phyloP scores from a whole-genome alignment of 1,140 invertebrate genomes.

The Yoshiicerus persimilis region DNA sequence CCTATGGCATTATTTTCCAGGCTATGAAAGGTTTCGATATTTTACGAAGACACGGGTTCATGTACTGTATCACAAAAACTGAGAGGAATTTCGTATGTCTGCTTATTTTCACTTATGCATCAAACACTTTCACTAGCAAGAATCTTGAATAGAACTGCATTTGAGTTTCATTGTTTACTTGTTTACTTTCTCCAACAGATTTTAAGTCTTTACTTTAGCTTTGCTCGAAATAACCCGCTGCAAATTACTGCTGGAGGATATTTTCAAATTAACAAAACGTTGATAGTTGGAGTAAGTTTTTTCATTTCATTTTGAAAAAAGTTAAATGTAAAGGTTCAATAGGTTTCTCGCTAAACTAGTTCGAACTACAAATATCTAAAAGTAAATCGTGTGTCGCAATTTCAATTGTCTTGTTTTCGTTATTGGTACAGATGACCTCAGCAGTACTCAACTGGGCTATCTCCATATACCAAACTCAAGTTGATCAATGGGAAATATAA shows the following conservation, averaged over 20 bases:
- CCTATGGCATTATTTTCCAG: background rate
- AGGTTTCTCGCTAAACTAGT: background rate
- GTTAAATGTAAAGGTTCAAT: background rate
- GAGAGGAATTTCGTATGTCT: slow-evolving; percentile 39
- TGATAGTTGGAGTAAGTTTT: background rate
- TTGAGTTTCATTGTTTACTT: background rate
- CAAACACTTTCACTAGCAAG: too few relatives aligned
- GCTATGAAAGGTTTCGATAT: slow-evolving; percentile 37
- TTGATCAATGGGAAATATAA: slow-evolving; percentile 35
- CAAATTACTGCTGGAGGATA: slow-evolving; percentile 29
- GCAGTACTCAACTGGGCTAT: slow-evolving; percentile 32
- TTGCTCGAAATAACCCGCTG: slow-evolving; percentile 40
- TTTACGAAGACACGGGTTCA: slow-evolving; percentile 37
- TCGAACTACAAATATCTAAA: too few relatives aligned
- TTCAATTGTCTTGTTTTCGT: too few relatives aligned
- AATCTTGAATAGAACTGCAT: too few relatives aligned
- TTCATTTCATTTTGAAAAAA: background rate
- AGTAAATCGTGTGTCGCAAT: too few relatives aligned
- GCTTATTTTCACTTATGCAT: background rate
- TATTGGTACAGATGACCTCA: background rate
- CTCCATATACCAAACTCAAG: slow-evolving; percentile 34
- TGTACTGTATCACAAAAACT: slow-evolving; percentile 30
- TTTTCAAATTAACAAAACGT: background rate
- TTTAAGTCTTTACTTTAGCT: slow-evolving; percentile 28
- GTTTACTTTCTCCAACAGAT: background rate